Base-by-base conservation (phyloP, 2,888 invertebrate genomes). In the Anoncus sp. region DNA sequence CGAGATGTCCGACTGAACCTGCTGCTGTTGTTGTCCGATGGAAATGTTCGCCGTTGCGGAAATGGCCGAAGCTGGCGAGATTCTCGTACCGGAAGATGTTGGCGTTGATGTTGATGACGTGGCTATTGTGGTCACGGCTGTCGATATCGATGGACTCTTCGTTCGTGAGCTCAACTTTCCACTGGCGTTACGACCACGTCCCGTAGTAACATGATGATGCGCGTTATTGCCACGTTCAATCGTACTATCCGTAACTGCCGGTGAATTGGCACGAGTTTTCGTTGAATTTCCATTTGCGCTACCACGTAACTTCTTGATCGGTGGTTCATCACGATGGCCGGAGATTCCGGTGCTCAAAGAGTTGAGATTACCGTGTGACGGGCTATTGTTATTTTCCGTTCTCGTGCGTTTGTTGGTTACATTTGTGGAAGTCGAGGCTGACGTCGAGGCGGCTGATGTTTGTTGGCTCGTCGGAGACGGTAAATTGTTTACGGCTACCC, bases 351-450 rank as follows among this genome's bases (percentile, higher is more conserved):
- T 40, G 82, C 81, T 82, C 85, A 87, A 83, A 59, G 90, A 90
- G 83, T 91, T 91, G 40, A 91, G 82, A 83, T 91, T 91, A 7
- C 91, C 91, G 63, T 91, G 91, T 70, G 90, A 90, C 65, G 90
- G 90, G 77, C 88, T 91, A 85, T 91, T 91, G 87, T 91, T 91
- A 83, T 91, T 91, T 79, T 91, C 91, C 59, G 89, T 87, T 62
- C 91, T 86, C 67, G 90, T 89, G 16, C 91, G 89, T 75, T 91
- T 91, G 84, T 86, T 87, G 49, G 83, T 83, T 55, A 66, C 75
- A 47, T 63, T 75, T 16, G 79, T 45, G 27, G 85, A 75, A 14
- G 82, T 62, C n/a, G 80, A 75, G 43, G 65, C 45, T 9, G 77
- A 84, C 5, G 84, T 82, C 62, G 87, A 80, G n/a, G 86, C 63